Conservation (phyloP, 2,888 invertebrate species). For the Imbricaverruca yamaguchii region DNA sequence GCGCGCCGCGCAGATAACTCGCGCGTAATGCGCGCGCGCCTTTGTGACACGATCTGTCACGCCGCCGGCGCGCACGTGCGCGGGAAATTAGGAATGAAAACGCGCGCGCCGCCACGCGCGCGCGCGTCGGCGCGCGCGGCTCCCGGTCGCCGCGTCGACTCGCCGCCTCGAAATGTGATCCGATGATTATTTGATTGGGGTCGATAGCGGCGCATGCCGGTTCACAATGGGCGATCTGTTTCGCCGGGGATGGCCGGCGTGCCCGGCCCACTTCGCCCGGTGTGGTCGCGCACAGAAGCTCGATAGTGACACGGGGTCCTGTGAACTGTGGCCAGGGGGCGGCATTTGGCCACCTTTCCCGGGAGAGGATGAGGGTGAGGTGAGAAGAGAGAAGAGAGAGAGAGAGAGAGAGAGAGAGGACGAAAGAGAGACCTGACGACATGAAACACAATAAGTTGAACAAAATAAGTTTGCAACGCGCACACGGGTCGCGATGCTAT, state of each 20-base stretch:
- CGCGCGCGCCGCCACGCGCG: not conserved
- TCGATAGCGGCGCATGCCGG: not conserved
- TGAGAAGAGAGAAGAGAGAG: too few species aligned
- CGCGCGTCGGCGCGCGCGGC: not conserved
- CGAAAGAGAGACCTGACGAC: too few species aligned
- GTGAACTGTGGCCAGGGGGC: too few species aligned
- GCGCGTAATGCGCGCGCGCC: not conserved
- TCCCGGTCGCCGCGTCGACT: not conserved
- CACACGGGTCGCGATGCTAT: too few species aligned
- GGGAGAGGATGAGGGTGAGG: too few species aligned
- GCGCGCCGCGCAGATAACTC: not conserved
- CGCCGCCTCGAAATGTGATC: not conserved
- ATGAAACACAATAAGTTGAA: too few species aligned
- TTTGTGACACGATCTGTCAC: not conserved
- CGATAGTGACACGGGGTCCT: too few species aligned
- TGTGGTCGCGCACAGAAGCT: not conserved
- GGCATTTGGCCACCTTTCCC: too few species aligned
- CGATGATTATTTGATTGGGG: slow-evolving; percentile 21
- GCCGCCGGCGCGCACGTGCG: not conserved
- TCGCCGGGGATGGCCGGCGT: not conserved
- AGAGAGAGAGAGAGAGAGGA: too few species aligned
- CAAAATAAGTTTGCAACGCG: too few species aligned
- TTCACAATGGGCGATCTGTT: not conserved
- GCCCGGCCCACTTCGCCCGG: not conserved
- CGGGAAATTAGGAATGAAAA: slow-evolving; percentile 8